A percentile compares a stretch with the other conserved stretches of the same genome.
Conservation (phyloP, 30 jellyfish, hydroid and myxozoan genomes). For the Pseudorhiza aurosa region DNA sequence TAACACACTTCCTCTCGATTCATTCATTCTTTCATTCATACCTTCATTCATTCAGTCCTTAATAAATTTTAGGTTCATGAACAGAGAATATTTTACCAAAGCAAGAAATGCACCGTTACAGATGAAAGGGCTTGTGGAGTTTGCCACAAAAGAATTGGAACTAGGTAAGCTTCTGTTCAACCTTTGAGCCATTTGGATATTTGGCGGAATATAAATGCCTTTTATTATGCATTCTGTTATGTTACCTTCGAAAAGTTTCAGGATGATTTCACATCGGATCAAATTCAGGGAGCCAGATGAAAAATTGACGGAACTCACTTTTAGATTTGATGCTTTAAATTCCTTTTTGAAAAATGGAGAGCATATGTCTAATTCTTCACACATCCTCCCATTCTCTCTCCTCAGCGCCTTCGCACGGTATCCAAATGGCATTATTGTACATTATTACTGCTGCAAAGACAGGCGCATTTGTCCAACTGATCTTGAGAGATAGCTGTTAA, state of each 20-base stretch:
- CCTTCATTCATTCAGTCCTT: neutral
- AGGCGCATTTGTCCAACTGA: conserved; percentile 90
- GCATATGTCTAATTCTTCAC: neutral
- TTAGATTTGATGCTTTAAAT: too few species aligned
- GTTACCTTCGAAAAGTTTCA: too few species aligned
- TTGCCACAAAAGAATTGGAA: conserved; percentile 95
- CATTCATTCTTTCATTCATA: neutral
- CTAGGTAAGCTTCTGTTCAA: too few species aligned
- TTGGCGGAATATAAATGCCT: too few species aligned
- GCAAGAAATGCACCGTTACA: conserved; percentile 83
- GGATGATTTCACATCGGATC: too few species aligned
- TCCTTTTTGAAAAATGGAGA: neutral
- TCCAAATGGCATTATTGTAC: conserved; percentile 95
- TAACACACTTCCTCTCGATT: too few species aligned
- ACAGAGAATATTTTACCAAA: conserved; percentile 87
- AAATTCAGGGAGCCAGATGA: too few species aligned
- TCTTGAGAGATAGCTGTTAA: conserved; percentile 15
- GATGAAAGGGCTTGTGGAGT: conserved; percentile 96
- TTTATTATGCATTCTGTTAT: too few species aligned
- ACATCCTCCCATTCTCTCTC: neutral
- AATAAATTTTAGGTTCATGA: conserved; percentile 69
- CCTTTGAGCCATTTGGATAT: too few species aligned
- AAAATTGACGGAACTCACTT: too few species aligned
- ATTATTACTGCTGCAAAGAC: conserved; percentile 91
- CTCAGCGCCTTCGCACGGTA: conserved; percentile 94